Conservation (phyloP, 2,888 invertebrate genomes). For the Temnothorax ravouxi region DNA sequence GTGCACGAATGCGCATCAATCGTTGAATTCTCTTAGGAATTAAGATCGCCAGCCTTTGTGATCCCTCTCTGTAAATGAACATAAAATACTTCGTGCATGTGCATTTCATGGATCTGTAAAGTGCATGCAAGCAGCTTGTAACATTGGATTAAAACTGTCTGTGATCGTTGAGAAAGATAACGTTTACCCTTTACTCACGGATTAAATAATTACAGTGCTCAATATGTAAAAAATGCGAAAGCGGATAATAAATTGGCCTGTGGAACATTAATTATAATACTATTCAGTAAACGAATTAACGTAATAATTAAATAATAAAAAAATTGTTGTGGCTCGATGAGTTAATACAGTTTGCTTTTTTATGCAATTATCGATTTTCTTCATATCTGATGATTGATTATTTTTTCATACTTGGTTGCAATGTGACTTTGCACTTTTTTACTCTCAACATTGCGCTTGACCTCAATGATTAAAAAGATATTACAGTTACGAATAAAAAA, state of each 20-base stretch:
- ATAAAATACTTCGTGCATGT: not conserved
- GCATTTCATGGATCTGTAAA: not conserved
- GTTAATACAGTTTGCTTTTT: not conserved
- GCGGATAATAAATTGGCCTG: not conserved
- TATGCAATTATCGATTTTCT: not conserved
- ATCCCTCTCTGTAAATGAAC: not conserved
- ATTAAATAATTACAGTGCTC: slow-evolving; percentile 11
- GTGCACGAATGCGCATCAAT: slow-evolving; percentile 31
- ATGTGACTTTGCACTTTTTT: not conserved
- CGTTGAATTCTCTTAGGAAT: slow-evolving; percentile 42
- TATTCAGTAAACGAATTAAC: not conserved
- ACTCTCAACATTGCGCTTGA: not conserved
- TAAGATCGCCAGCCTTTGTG: slow-evolving; percentile 47
- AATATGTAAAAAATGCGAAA: not conserved
- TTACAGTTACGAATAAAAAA: not conserved
- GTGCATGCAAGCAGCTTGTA: not conserved
- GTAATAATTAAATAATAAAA: slow-evolving; percentile 13
- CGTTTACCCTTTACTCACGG: not conserved
- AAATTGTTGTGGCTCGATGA: not conserved
- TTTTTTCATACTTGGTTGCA: slow-evolving; percentile 1
- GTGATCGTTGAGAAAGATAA: slow-evolving; percentile 5
- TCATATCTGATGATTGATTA: not conserved
- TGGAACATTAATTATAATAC: slow-evolving; percentile 5
- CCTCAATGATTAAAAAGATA: not conserved
- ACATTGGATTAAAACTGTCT: not conserved